These are phyloP conservation scores for Parascotia fuliginaria DNA, from an alignment of 2,888 invertebrate genomes.

Conservation along the genomic window DNA sequence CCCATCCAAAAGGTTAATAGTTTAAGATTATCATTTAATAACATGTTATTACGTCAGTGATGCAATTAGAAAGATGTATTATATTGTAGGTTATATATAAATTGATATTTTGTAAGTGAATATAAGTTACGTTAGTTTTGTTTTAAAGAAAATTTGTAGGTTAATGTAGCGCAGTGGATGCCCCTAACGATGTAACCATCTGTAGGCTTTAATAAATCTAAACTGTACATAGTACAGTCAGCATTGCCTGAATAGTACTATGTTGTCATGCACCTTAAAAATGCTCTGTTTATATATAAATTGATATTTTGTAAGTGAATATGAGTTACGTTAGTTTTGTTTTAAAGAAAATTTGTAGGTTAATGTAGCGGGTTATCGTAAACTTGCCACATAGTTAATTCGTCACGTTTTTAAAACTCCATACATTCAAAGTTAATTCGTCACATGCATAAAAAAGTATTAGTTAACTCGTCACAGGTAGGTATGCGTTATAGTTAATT, in stretches of 20 bases:
- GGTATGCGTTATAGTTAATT: too few relatives aligned
- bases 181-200: not conserved
- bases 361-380: too few relatives aligned
- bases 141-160: conserved; percentile 14
- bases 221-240: too few relatives aligned
- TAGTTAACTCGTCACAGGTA: too few relatives aligned
- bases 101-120: conserved; percentile 41
- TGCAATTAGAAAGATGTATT: conserved; percentile 46
- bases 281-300: conserved; percentile 34
- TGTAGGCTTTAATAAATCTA: too few relatives aligned
- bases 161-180: conserved; percentile 17
- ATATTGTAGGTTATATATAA: conserved; percentile 36
- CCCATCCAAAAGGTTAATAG: conserved; percentile 74
- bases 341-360: conserved; percentile 13
- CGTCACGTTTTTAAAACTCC: too few relatives aligned
- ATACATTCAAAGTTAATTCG: too few relatives aligned
- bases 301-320: conserved; percentile 40
- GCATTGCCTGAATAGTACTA: too few relatives aligned
- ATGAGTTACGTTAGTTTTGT: conserved; percentile 14
- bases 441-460: too few relatives aligned
- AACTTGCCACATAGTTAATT: too few relatives aligned
- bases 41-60: conserved; percentile 48
- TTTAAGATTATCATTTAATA: conserved; percentile 59
- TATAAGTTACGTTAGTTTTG: conserved; percentile 14
- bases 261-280: too few relatives aligned